Conservation (phyloP, 2,797 vertebrate genomes). For the Poeciliopsis gracilis region DNA sequence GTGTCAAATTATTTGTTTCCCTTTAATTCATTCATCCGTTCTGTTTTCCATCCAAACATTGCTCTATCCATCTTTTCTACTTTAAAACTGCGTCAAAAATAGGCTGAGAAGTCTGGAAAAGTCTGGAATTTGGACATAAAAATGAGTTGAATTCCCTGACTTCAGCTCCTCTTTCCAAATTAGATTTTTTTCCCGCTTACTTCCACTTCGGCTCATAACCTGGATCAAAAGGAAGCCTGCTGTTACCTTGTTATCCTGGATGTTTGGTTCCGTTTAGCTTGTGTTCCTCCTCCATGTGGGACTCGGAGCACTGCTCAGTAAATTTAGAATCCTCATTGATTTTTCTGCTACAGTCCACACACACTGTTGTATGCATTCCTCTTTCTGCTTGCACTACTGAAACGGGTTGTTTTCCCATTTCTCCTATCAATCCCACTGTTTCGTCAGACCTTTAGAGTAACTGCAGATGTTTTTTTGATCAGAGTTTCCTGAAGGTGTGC, state of each 20-base stretch:
- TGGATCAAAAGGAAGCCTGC: slow-evolving; percentile 12
- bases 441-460: slow-evolving; percentile 39
- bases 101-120: background rate
- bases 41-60: background rate
- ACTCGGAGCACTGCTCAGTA: slow-evolving; percentile 49
- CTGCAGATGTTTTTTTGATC: slow-evolving; percentile 25
- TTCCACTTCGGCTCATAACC: slow-evolving; percentile 6
- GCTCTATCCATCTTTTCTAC: background rate
- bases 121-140: background rate
- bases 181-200: slow-evolving; percentile 11
- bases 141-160: background rate
- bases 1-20: no score
- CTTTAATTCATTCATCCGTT: background rate
- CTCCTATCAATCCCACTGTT: slow-evolving; percentile 40
- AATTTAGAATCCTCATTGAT: slow-evolving; percentile 53
- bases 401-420: slow-evolving; percentile 36
- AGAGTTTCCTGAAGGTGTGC: slow-evolving; percentile 87
- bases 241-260: slow-evolving; percentile 33
- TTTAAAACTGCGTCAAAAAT: background rate
- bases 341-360: slow-evolving; percentile 31
- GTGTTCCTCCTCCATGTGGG: slow-evolving; percentile 34
- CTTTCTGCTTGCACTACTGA: slow-evolving; percentile 16
- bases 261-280: slow-evolving; percentile 46
- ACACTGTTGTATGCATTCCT: slow-evolving; percentile 13
- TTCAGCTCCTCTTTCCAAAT: slow-evolving; percentile 24